Conservation (phyloP, 2,888 invertebrate genomes). For the Tinea semifulvella region DNA sequence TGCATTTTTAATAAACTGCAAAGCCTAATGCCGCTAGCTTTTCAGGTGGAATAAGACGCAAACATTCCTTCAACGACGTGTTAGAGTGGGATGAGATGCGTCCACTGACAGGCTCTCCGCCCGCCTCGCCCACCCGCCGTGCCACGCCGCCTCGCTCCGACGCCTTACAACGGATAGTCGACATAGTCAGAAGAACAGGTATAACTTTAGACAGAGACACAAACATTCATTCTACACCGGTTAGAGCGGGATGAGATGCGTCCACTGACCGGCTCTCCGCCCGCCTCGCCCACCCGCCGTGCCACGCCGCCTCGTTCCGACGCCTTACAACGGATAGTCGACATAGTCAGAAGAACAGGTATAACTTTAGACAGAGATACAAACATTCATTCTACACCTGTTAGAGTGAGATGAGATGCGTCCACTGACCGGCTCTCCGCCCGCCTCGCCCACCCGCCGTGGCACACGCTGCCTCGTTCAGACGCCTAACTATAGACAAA, state of each 20-base stretch:
- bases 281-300: slow-evolving; percentile 75
- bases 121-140: slow-evolving; percentile 75
- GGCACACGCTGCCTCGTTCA: slow-evolving; percentile 37
- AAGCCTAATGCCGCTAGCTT: no score
- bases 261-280: slow-evolving; percentile 57
- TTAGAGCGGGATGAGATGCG: slow-evolving; percentile 71
- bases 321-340: slow-evolving; percentile 86
- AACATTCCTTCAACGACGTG: slow-evolving; percentile 83
- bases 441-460: slow-evolving; percentile 75
- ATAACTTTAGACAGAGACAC: slow-evolving; percentile 63
- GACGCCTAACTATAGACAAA: slow-evolving; percentile 87
- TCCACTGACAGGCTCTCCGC: slow-evolving; percentile 57
- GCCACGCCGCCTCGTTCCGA: slow-evolving; percentile 58
- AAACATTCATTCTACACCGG: slow-evolving; percentile 84
- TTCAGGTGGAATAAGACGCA: slow-evolving; percentile 70
- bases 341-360: slow-evolving; percentile 85
- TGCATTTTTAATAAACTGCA: no score
- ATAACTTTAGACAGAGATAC: slow-evolving; percentile 74
- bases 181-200: slow-evolving; percentile 85
- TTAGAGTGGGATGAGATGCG: slow-evolving; percentile 71
- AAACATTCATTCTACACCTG: slow-evolving; percentile 83
- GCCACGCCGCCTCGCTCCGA: slow-evolving; percentile 58
- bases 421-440: slow-evolving; percentile 57
- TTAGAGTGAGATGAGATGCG: slow-evolving; percentile 71
- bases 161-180: slow-evolving; percentile 86